A percentile compares a stretch with the other conserved stretches of the same genome.
These are phyloP conservation scores for Microcebus jonahi DNA, from an alignment of 2,113 vertebrate genomes.

Conservation along the genomic window DNA sequence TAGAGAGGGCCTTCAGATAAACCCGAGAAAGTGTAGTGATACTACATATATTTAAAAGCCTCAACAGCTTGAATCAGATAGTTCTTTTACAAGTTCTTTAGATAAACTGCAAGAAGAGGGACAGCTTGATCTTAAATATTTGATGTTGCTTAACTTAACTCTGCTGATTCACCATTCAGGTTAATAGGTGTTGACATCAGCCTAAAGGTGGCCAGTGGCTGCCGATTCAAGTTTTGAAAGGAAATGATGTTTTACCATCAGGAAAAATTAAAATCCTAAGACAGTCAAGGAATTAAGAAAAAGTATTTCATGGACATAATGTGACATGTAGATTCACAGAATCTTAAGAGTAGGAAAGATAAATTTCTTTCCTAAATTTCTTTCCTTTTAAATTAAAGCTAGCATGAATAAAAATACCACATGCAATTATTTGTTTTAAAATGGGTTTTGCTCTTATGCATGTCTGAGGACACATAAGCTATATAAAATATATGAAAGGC, in stretches of 20 bases:
- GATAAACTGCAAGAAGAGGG: neutral
- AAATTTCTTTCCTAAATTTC: no score
- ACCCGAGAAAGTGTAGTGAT: neutral
- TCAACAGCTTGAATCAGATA: neutral
- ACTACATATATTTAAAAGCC: neutral
- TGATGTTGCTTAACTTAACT: neutral
- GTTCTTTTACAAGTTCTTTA: neutral
- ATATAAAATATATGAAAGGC: neutral
- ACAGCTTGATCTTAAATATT: slow-evolving; percentile 15
- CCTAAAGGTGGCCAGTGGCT: slow-evolving; percentile 13
- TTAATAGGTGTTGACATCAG: slow-evolving; percentile 10
- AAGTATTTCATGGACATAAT: neutral
- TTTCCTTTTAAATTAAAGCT: neutral
- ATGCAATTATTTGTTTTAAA: neutral
- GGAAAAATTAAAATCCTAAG: neutral
- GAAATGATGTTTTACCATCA: neutral
- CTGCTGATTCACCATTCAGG: neutral
- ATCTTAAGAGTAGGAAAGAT: neutral
- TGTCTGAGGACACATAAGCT: neutral
- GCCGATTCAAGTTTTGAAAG: slow-evolving; percentile 10
- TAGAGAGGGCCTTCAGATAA: neutral
- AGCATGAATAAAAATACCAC: neutral
- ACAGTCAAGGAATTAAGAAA: neutral
- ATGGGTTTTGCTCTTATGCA: neutral
- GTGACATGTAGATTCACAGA: neutral